Conservation (phyloP, 2,888 invertebrate genomes). For the Microplitis manilae region DNA sequence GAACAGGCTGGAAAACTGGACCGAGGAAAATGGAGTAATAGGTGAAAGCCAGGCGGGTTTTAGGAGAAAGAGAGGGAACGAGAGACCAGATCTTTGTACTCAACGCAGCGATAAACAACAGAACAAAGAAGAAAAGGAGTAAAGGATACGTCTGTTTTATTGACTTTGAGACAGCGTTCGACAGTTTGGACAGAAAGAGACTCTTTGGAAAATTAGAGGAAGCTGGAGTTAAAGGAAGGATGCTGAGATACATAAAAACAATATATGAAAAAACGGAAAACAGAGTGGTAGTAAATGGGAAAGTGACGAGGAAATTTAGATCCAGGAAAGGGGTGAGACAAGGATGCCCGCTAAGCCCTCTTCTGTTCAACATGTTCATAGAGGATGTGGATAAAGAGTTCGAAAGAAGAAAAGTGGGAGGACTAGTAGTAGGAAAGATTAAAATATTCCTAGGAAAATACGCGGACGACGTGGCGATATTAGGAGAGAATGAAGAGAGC, state of each 20-base stretch:
- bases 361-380: conserved; percentile 39
- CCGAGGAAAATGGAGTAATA: conserved; percentile 29
- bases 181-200: conserved; percentile 38
- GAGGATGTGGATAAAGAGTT: conserved; percentile 41
- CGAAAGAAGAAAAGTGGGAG: conserved; percentile 17
- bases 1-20: conserved; percentile 22
- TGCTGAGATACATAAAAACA: conserved; percentile 33
- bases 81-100: conserved; percentile 42
- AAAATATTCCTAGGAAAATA: conserved; percentile 33
- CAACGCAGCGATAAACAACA: conserved; percentile 20
- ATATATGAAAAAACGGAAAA: conserved; percentile 34
- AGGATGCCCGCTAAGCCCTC: conserved; percentile 45
- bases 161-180: conserved; percentile 47
- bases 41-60: conserved; percentile 42
- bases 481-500: conserved; percentile 28
- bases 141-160: conserved; percentile 31
- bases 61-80: conserved; percentile 39
- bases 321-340: conserved; percentile 43
- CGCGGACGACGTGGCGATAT: conserved; percentile 42
- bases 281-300: conserved; percentile 34
- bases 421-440: conserved; percentile 18
- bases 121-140: conserved; percentile 20
- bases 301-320: conserved; percentile 35
- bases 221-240: conserved; percentile 34
- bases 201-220: conserved; percentile 31